Base-by-base conservation (phyloP, 2,797 vertebrate species). In the Leptoclinus maculatus region DNA sequence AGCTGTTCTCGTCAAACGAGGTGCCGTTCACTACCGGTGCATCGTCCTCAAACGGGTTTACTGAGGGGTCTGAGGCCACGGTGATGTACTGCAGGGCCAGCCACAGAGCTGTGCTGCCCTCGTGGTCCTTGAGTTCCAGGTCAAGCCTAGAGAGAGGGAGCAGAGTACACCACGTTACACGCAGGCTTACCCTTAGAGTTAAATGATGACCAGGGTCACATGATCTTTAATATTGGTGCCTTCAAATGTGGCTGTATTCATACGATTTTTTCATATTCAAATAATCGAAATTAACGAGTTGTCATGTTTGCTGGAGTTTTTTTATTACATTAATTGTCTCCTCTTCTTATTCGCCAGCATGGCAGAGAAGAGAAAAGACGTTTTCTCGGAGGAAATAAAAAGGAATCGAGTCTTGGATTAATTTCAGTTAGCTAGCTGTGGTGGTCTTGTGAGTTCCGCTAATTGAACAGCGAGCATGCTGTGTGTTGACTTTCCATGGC, bases 1-100 rank as follows among this genome's bases (percentile, higher is more conserved):
- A 98, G 88, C 98, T 98, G 80, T 99, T 99, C 89, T 99, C 98
- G 7, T 98, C 97, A 69, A 99, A 99, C 0, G 97, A 97, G n/a
- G 97, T 99, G 87, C 98, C 98, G 1, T 99, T 99, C 32, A 95
- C 94, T 32, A 99, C 95, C 2, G 96, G 97, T 1, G 91, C 92
- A 23, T 97, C 96, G 32, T 98, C 98, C 29, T 96, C 94, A 16
- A 99, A 99, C 5, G 98, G 98, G 90, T 99, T 99, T 25, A 99
- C 96, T 0, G 97, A 96, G 7, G 92, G 93, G 91, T 98, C 97
- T 0, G 97, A 96, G 0, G 97, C 95, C 23, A 99, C 87, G 0
- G 97, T 99, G 94, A 99, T 97, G 38, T 97, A 98, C 94, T 99
- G 98, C 76, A 98, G 94, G 0, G 98, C 97, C 36, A 99, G 94